Evolutionary conservation across 2,113 vertebrate genomes (phyloP), one percentile per base, ranked within the genome.

Genomic region (Oxyura jamaicensis): DNA sequence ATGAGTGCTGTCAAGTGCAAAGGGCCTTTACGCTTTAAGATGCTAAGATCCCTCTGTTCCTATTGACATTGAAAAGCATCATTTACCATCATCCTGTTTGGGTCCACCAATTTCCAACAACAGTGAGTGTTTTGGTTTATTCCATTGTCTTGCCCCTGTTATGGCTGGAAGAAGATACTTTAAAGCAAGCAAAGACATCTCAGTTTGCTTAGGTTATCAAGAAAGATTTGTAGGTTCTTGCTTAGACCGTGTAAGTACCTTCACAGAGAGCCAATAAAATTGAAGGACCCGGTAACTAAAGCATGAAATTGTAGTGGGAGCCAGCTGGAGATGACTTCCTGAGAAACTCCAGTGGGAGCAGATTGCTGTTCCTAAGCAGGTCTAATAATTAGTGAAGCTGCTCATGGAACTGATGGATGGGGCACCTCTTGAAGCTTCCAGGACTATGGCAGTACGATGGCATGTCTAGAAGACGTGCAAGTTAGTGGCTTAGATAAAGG

Each of bases 21-120:
- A 67, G 71, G 33, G 23, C 26, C 42, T 36, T 22, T 10, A 35
- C 59, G 4, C 29, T 29, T 5, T 0, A 0, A 0, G 28, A 25
- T 86, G 23, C 59, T 44, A 14, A 69, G 44, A 77, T 85, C 13
- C 15, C 29, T 86, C 35, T 5, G 12, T 36, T 86, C 66, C 59
- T 62, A 31, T 26, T 44, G n/a, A 39, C 18, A n/a, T 59, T 7
- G 20, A 41, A 60, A 39, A 65, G 29, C 4, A 0, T n/a, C 29
- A 6, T 68, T 91, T 50, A 23, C 22, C 33, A 31, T 63, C 14
- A 8, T 36, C 76, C 22, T 18, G 4, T 74, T 80, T 39, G 67
- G 52, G 19, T 81, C 84, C 42, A 39, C 9, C 22, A 91, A 19
- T 76, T 91, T 87, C 58, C 33, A 88, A 71, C 42, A 79, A 7